These are phyloP conservation scores for Umimayanthus chanpuru DNA, from an alignment of 92 coral and sea anemone species.

Conservation along the genomic window DNA sequence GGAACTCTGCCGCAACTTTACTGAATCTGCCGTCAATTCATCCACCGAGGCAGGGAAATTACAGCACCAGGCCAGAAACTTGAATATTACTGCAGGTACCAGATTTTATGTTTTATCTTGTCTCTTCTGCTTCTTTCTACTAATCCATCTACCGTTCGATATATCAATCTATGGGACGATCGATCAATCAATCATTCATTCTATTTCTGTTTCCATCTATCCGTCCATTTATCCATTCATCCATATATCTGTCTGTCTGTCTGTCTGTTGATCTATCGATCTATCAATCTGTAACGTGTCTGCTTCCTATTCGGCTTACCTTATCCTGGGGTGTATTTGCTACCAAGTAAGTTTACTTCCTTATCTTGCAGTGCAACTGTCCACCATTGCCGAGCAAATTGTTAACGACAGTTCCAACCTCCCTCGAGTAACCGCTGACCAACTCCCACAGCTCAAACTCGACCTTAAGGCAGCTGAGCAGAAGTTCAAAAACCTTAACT, in stretches of 20 bases:
- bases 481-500: conserved; percentile 14
- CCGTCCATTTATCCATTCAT: too few species aligned
- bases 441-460: conserved; percentile 1
- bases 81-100: conserved; percentile 59
- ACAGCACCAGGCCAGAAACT: conserved; percentile 52
- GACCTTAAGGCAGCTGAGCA: conserved; percentile 1
- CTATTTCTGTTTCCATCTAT: too few species aligned
- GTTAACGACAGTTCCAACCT: background rate
- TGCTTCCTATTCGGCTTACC: too few species aligned
- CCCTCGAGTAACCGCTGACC: conserved; percentile 6
- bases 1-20: conserved; percentile 64
- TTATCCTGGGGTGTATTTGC: too few species aligned
- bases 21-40: conserved; percentile 49
- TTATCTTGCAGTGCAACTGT: background rate
- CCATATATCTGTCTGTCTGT: too few species aligned
- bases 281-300: too few species aligned
- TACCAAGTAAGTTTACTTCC: background rate
- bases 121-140: background rate
- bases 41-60: conserved; percentile 51
- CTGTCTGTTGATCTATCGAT: too few species aligned
- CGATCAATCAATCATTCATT: too few species aligned
- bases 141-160: too few species aligned
- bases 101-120: background rate
- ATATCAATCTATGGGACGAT: too few species aligned
- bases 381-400: background rate